phyloP scores from a whole-genome alignment of 2,797 vertebrate species.

The Typhlichthys subterraneus region DNA sequence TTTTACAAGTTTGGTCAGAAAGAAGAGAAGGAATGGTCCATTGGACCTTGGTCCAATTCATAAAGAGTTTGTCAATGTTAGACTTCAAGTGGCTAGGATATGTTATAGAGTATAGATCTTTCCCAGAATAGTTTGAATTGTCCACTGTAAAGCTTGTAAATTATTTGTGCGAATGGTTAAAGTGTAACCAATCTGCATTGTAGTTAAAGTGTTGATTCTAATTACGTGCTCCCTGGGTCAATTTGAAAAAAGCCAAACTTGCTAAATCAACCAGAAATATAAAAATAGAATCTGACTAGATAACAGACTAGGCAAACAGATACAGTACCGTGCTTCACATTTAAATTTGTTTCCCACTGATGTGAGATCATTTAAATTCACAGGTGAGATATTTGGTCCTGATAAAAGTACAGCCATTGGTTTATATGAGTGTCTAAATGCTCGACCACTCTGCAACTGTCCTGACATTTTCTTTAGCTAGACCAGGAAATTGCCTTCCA shows the following conservation, averaged over 20 bases:
- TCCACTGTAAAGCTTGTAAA: background rate
- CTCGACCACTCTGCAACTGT: background rate
- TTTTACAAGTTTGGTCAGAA: slow-evolving; percentile 34
- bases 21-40: slow-evolving; percentile 2
- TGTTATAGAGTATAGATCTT: background rate
- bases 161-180: slow-evolving; percentile 1
- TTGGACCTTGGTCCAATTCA: slow-evolving; percentile 13
- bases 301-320: slow-evolving; percentile 33
- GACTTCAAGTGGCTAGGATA: slow-evolving; percentile 17
- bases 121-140: background rate
- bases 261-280: slow-evolving; percentile 15
- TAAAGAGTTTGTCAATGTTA: slow-evolving; percentile 4
- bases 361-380: slow-evolving; percentile 31
- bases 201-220: background rate
- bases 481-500: background rate
- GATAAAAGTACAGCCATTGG: slow-evolving; percentile 23
- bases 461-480: slow-evolving; percentile 5
- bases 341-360: slow-evolving; percentile 42
- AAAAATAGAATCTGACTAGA: slow-evolving; percentile 20
- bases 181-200: background rate
- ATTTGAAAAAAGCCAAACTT: slow-evolving; percentile 10
- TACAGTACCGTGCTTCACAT: slow-evolving; percentile 68
- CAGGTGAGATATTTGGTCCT: slow-evolving; percentile 28
- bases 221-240: background rate
- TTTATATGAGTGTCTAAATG: slow-evolving; percentile 10